These are phyloP conservation scores for Myiotriccus ornatus DNA, from an alignment of 2,797 vertebrate species.

Conservation along the genomic window DNA sequence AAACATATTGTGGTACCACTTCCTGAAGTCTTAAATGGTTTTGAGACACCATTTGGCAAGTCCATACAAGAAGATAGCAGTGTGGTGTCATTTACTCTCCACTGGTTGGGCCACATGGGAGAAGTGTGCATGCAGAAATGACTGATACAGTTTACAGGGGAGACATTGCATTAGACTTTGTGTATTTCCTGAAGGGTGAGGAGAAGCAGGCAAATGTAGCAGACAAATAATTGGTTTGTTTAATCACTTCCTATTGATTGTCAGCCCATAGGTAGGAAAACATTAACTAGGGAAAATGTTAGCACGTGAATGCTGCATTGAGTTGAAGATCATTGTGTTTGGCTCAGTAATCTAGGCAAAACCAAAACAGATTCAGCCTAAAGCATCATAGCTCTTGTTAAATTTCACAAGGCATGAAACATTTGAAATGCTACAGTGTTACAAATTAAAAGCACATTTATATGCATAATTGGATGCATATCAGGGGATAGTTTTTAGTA, in stretches of 20 bases:
- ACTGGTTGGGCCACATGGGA: background rate
- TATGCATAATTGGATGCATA: background rate
- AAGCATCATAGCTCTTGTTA: background rate
- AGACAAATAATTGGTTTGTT: background rate
- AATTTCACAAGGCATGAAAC: constrained; percentile 23
- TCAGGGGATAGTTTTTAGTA: background rate
- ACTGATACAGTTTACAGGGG: background rate
- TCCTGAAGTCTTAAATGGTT: background rate
- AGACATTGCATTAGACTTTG: background rate
- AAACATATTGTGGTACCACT: rapidly evolving
- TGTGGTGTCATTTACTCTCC: background rate
- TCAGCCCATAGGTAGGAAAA: background rate
- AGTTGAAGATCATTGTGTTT: constrained; percentile 5
- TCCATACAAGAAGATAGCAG: background rate
- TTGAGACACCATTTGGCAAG: background rate
- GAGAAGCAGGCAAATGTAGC: background rate
- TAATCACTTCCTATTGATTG: background rate
- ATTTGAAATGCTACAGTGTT: constrained; percentile 1
- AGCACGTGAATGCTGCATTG: background rate
- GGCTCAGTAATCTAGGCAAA: constrained; percentile 35
- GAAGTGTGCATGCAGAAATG: background rate
- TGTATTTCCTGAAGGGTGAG: background rate
- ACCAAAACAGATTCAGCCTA: background rate
- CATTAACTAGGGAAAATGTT: background rate
- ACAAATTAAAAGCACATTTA: constrained; percentile 39